These are phyloP conservation scores for Nyleta sp. DNA, from an alignment of 2,888 invertebrate genomes.

Conservation along the genomic window DNA sequence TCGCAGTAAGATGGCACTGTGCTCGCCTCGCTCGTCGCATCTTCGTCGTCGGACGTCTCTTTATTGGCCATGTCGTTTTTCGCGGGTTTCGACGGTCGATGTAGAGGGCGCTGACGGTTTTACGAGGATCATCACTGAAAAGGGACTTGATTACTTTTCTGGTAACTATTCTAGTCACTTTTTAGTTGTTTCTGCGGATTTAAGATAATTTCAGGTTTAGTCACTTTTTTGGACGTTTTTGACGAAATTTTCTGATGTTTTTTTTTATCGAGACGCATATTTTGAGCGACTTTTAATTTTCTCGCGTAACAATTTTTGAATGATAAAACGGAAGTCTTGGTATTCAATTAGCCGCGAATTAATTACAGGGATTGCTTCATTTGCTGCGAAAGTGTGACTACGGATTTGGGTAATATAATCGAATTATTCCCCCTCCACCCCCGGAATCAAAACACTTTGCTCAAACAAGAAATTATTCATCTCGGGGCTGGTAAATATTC, in stretches of 20 bases:
- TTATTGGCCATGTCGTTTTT: neutral
- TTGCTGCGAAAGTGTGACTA: neutral
- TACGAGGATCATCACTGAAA: conserved; percentile 7
- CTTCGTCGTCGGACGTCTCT: neutral
- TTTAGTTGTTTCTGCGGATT: neutral
- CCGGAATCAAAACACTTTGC: conserved; percentile 12
- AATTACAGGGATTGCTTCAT: too few species aligned
- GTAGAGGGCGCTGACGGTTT: neutral
- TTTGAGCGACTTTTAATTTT: too few species aligned
- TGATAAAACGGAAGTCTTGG: too few species aligned
- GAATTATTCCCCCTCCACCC: conserved; percentile 3
- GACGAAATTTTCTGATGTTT: too few species aligned
- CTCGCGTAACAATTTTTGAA: too few species aligned
- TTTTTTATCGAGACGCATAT: too few species aligned
- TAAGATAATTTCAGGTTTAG: too few species aligned
- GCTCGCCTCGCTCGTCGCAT: neutral
- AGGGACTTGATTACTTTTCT: neutral
- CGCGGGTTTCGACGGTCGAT: neutral
- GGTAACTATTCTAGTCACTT: neutral
- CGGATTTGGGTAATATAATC: neutral
- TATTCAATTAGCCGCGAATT: too few species aligned
- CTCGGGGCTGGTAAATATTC: conserved; percentile 9
- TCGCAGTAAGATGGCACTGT: neutral
- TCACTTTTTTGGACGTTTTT: too few species aligned
- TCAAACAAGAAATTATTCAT: conserved; percentile 24